A percentile compares a stretch with the other conserved stretches of the same genome.
Conservation (phyloP, 2,888 invertebrate species). For the Platypus cylindrus region DNA sequence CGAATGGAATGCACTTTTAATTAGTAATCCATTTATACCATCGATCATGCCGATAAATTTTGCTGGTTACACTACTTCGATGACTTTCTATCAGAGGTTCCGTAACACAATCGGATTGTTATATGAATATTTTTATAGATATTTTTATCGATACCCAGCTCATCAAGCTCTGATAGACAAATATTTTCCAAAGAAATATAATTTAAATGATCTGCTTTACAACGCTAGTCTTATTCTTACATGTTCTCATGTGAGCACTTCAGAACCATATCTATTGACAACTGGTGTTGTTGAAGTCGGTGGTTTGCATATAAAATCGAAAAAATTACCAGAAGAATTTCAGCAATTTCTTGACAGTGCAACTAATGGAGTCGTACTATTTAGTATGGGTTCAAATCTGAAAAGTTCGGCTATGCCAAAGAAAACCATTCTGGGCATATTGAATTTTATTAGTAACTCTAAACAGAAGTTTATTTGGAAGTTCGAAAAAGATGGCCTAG, state of each 20-base stretch:
- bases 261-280: slow-evolving; percentile 36
- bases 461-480: slow-evolving; percentile 57
- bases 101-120: slow-evolving; percentile 35
- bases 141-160: slow-evolving; percentile 16
- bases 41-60: slow-evolving; percentile 38
- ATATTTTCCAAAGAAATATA: slow-evolving; percentile 19
- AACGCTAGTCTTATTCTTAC: slow-evolving; percentile 25
- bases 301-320: slow-evolving; percentile 36
- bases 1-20: slow-evolving; percentile 35
- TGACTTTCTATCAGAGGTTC: slow-evolving; percentile 41
- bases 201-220: slow-evolving; percentile 19
- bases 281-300: slow-evolving; percentile 46
- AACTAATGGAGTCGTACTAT: slow-evolving; percentile 36
- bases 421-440: slow-evolving; percentile 39
- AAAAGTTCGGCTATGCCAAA: slow-evolving; percentile 40
- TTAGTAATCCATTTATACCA: slow-evolving; percentile 36
- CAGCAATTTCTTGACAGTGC: slow-evolving; percentile 20
- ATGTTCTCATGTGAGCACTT: slow-evolving; percentile 38
- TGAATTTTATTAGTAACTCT: slow-evolving; percentile 43
- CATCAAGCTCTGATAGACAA: slow-evolving; percentile 20
- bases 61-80: slow-evolving; percentile 31
- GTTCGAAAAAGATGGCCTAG: slow-evolving; percentile 48
- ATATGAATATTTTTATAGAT: slow-evolving; percentile 17
- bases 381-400: slow-evolving; percentile 49
- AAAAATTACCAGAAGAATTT: slow-evolving; percentile 20